Base-by-base conservation (phyloP, 35 echinoderm and acorn worm genomes). In the Ophioderma brevispina region DNA sequence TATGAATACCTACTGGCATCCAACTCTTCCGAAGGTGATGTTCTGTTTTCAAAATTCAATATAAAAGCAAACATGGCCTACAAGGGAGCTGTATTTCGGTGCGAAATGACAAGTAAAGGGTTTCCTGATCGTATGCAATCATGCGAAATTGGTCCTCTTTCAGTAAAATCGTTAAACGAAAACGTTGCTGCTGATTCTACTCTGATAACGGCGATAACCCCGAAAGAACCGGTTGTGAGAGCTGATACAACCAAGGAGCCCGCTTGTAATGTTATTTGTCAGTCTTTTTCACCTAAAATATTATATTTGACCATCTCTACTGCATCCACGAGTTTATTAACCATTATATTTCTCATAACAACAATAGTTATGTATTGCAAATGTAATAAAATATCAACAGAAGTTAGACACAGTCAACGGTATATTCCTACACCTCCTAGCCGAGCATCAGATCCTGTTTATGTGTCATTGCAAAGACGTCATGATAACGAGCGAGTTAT, bases 401-500 rank as follows among this genome's bases (percentile, higher is more conserved):
- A 18, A 25, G n/a, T 70, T 25, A 70, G 59, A 52, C 8, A 21
- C 8, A 52, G 21, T 52, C 46, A 52, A 52, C 21, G 8, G 15
- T 13, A 70, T 70, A 30, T 13, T 70, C 6, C 23, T 25, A 70
- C 5, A 3, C 5, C 23, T 6, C 59, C 59, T 25, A 70, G 15
- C n/a, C 28, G 4, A 30, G 59, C 59, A 70, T 70, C 23, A 70
- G 59, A 70, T 25, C 59, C 59, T 70, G 23, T 13, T 70, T 70
- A 70, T 70, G 59, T 70, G 4, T 70, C 59, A 70, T 70, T 70
- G n/a, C 59, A 70, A 70, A 70, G 59, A 70, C 59, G 59, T 25
- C 10, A 70, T 70, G 1, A 18, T 15, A 70, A 70, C 23, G 59
- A 70, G n/a, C 59, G 59, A 15, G 59, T 70, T 70, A 70, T 25